Conservation (phyloP, 2,888 invertebrate genomes). For the Hedychridium roseum region DNA sequence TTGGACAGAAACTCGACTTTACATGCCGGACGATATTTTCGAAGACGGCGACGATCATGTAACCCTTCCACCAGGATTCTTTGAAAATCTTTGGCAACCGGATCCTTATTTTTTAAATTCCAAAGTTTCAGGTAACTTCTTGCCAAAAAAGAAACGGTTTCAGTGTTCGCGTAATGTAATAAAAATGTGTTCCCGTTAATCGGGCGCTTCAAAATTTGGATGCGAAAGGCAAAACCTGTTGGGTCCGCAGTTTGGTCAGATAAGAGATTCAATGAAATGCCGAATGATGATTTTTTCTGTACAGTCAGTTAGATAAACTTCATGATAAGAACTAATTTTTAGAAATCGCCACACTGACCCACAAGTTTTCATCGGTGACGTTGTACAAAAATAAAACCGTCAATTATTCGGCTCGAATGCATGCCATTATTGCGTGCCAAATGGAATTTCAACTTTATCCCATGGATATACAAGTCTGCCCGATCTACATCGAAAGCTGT, state of each 20-base stretch:
- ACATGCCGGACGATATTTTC: constrained; percentile 79
- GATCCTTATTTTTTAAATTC: constrained; percentile 87
- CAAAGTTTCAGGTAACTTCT: constrained; percentile 81
- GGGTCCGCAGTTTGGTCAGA: too few relatives aligned
- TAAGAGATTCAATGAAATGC: too few relatives aligned
- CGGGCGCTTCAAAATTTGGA: too few relatives aligned
- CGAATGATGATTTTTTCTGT: too few relatives aligned
- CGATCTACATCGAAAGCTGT: constrained; percentile 87
- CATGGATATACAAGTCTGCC: constrained; percentile 86
- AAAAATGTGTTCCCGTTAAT: too few relatives aligned
- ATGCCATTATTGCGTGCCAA: constrained; percentile 85
- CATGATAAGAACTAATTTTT: too few relatives aligned
- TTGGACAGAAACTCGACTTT: constrained; percentile 81
- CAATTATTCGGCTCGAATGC: constrained; percentile 81
- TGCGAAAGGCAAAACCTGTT: too few relatives aligned
- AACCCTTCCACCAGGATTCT: constrained; percentile 80
- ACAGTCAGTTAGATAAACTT: too few relatives aligned
- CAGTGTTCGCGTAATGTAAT: too few relatives aligned
- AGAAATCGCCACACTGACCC: constrained; percentile 84
- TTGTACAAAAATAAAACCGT: constrained; percentile 83
- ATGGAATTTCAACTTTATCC: constrained; percentile 89
- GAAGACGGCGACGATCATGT: constrained; percentile 83
- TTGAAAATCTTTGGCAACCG: constrained; percentile 87
- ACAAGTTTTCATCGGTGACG: constrained; percentile 83
- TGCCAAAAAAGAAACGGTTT: too few relatives aligned